phyloP scores from a whole-genome alignment of 1,140 invertebrate species.

The Drosophila kurseongensis region DNA sequence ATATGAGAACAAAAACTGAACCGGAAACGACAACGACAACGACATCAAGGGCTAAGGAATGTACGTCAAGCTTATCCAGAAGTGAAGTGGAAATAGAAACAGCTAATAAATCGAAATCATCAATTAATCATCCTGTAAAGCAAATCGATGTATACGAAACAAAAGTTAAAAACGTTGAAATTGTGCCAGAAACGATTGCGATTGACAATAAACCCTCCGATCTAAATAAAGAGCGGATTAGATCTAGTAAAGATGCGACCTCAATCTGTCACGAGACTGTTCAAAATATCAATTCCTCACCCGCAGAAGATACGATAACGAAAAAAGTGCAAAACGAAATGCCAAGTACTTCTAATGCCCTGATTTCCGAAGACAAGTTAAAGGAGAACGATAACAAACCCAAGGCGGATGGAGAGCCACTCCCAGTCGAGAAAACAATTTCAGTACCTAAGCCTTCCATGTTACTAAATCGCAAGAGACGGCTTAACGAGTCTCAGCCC shows the following conservation, averaged over 20 bases:
- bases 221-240: neutral
- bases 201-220: neutral
- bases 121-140: neutral
- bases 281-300: neutral
- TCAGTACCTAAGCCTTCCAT: neutral
- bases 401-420: neutral
- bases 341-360: conserved; percentile 27
- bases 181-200: neutral
- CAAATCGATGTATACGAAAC: neutral
- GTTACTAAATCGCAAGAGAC: conserved; percentile 62
- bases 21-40: neutral
- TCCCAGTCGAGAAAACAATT: neutral
- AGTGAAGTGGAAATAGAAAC: neutral
- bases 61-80: neutral
- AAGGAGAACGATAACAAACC: neutral
- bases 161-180: neutral
- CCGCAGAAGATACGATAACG: neutral
- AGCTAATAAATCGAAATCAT: neutral
- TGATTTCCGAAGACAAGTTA: neutral
- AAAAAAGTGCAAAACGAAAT: conserved; percentile 24
- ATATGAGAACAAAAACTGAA: neutral
- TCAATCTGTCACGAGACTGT: neutral
- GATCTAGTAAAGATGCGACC: neutral
- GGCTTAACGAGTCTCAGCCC: conserved; percentile 56
- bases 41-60: neutral